These are phyloP conservation scores for Felis catus DNA, from an alignment of 2,113 vertebrate species.

Conservation along the genomic window DNA sequence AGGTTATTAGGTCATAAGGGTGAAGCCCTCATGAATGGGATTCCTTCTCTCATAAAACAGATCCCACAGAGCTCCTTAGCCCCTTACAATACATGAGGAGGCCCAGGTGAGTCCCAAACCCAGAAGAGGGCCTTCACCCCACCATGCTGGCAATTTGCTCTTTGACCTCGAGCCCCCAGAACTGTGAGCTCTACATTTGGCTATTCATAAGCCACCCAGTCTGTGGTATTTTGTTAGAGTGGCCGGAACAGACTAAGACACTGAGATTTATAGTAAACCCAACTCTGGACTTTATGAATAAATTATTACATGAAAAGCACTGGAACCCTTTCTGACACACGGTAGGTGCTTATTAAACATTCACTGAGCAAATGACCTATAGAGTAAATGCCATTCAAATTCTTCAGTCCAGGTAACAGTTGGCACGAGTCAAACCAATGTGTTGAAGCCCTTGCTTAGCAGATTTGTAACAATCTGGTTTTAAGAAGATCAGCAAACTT, in stretches of 20 bases:
- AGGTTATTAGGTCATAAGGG: neutral
- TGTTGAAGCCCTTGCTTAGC: neutral
- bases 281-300: neutral
- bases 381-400: neutral
- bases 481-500: neutral
- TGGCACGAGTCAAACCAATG: neutral
- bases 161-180: neutral
- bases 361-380: neutral
- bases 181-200: neutral
- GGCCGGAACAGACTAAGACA: neutral
- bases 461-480: neutral
- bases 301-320: neutral
- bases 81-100: neutral
- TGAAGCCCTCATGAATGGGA: neutral
- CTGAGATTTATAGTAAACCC: neutral
- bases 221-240: neutral
- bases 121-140: neutral
- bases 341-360: neutral
- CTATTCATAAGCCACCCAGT: neutral
- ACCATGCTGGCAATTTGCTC: neutral
- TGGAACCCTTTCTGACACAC: neutral
- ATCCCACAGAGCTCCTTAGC: neutral
- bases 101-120: no score
- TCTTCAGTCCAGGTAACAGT: neutral
- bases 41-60: neutral